A percentile compares a stretch with the other conserved stretches of the same genome.
phyloP scores from a whole-genome alignment of 2,888 invertebrate genomes.

The Clepsis dumicolana region DNA sequence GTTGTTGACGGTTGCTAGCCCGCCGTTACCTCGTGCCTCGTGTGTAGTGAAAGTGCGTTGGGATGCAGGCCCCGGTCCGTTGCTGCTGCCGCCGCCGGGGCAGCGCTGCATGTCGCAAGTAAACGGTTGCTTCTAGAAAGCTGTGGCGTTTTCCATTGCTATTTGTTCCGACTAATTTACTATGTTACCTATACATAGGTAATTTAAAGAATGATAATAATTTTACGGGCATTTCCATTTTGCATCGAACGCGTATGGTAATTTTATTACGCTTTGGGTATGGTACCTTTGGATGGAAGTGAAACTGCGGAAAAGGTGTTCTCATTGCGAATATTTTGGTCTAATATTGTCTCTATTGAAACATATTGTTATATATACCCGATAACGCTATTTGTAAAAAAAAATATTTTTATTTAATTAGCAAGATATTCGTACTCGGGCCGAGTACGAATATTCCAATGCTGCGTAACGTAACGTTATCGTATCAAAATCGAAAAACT shows the following conservation, averaged over 20 bases:
- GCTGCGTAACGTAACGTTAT: no score
- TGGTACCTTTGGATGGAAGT: not conserved
- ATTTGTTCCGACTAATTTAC: conserved; percentile 56
- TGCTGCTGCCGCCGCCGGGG: conserved; percentile 49
- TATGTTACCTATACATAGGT: not conserved
- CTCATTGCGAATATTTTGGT: not conserved
- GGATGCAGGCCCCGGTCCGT: conserved; percentile 50
- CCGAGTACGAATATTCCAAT: no score
- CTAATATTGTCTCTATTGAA: not conserved
- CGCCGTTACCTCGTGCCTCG: conserved; percentile 49
- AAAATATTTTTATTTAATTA: no score
- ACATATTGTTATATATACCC: no score
- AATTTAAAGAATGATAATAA: conserved; percentile 13
- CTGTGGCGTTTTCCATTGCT: conserved; percentile 65
- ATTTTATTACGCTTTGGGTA: conserved; percentile 3
- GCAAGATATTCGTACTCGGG: no score
- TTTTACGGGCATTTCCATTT: conserved; percentile 39
- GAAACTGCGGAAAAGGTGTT: not conserved
- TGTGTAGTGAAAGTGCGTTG: conserved; percentile 76
- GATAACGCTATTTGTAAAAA: no score
- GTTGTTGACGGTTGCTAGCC: conserved; percentile 42
- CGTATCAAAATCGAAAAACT: no score
- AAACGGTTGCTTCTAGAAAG: conserved; percentile 72
- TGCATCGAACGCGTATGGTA: not conserved
- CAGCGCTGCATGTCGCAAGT: conserved; percentile 65